Conservation (phyloP, 2,888 invertebrate species). For the Euclidia mi region DNA sequence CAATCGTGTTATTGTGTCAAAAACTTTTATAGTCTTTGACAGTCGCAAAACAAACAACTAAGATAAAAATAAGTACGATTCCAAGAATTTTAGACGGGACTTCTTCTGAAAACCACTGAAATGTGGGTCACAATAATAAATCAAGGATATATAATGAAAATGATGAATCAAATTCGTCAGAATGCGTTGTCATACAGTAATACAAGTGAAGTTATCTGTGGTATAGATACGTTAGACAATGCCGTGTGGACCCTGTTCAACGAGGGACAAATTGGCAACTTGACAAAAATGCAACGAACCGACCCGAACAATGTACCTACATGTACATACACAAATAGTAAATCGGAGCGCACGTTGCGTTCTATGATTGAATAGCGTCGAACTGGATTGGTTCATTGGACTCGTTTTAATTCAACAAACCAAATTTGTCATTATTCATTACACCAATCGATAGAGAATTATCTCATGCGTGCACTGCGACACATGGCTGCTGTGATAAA, state of each 20-base stretch:
- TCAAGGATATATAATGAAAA: neutral
- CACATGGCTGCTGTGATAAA: conserved; percentile 19
- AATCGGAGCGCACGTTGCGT: conserved; percentile 50
- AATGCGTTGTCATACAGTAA: neutral
- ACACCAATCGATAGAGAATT: conserved; percentile 20
- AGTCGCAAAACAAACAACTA: neutral
- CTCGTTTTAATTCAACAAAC: conserved; percentile 60
- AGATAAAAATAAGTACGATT: conserved; percentile 1
- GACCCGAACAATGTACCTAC: conserved; percentile 60
- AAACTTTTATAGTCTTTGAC: no score
- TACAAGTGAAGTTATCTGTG: conserved; percentile 27
- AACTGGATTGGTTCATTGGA: conserved; percentile 72
- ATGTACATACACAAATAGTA: conserved; percentile 29
- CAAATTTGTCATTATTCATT: conserved; percentile 37
- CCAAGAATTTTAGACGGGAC: neutral
- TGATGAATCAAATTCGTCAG: neutral
- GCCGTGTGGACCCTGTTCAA: conserved; percentile 54
- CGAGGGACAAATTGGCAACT: conserved; percentile 78
- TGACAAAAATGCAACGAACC: conserved; percentile 81
- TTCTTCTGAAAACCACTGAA: conserved; percentile 1
- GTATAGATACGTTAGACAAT: conserved; percentile 14
- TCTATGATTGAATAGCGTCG: conserved; percentile 66
- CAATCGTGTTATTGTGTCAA: conserved; percentile 1
- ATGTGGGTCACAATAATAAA: conserved; percentile 3
- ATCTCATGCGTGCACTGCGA: conserved; percentile 19